Conservation (phyloP, 2,888 invertebrate genomes). For the Orthosia gothica region DNA sequence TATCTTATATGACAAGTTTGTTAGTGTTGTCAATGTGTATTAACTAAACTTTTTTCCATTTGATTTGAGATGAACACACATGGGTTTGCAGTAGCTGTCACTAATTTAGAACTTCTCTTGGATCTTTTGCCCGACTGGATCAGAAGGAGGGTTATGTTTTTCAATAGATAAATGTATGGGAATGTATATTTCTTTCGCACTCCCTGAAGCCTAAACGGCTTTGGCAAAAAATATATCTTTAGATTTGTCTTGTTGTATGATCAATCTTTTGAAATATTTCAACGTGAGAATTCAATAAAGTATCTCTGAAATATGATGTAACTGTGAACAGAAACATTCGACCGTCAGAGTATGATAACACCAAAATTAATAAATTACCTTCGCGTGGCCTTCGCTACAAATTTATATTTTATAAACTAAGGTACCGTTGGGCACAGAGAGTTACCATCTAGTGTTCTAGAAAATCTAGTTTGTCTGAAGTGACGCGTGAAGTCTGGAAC, state of each 20-base stretch:
- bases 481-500: constrained; percentile 51
- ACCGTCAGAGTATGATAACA: constrained; percentile 11
- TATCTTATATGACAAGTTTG: neutral
- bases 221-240: too few species aligned
- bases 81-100: neutral
- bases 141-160: too few species aligned
- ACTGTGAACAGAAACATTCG: constrained; percentile 20
- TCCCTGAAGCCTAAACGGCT: too few species aligned
- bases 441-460: constrained; percentile 35
- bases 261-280: neutral
- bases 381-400: constrained; percentile 31
- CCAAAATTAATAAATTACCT: constrained; percentile 1
- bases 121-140: neutral
- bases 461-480: constrained; percentile 16
- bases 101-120: neutral
- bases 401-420: neutral
- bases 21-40: constrained; percentile 7
- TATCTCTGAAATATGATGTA: neutral
- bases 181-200: too few species aligned
- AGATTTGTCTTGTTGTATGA: neutral
- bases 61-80: neutral
- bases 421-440: constrained; percentile 45
- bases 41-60: neutral
- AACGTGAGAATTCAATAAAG: neutral
- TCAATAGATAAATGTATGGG: too few species aligned